These are phyloP conservation scores for Micromussa lordhowensis DNA, from an alignment of 92 coral and sea anemone species.

Conservation along the genomic window DNA sequence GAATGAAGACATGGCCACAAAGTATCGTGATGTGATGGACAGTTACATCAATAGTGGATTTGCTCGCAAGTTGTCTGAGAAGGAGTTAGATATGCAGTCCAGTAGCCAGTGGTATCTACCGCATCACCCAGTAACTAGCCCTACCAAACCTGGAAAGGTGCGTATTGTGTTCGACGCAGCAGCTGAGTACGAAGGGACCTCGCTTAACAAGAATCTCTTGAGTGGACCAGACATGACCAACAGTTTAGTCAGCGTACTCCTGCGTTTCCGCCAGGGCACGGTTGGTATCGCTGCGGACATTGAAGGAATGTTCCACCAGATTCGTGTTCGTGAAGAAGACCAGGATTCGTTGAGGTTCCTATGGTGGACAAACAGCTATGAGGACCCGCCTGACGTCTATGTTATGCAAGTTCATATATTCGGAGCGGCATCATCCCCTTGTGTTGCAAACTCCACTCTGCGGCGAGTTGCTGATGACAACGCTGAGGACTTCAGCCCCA, in stretches of 20 bases:
- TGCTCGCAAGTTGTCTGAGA: too few species aligned
- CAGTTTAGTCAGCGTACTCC: conserved; percentile 43
- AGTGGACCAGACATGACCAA: conserved; percentile 52
- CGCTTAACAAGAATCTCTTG: neutral
- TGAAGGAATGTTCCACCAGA: too few species aligned
- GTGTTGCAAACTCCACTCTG: conserved; percentile 45
- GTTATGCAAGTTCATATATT: conserved; percentile 39
- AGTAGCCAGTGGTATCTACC: conserved; percentile 54
- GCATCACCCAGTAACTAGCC: conserved; percentile 38
- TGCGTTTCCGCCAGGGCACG: neutral
- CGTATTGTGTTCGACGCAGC: conserved; percentile 1
- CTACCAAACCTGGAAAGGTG: conserved; percentile 33
- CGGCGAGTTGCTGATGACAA: conserved; percentile 46
- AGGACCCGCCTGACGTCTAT: too few species aligned
- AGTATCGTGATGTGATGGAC: conserved; percentile 5
- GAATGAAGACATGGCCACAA: too few species aligned
- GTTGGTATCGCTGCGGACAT: too few species aligned
- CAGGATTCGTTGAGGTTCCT: too few species aligned
- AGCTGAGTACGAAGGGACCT: neutral
- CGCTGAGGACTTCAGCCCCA: conserved; percentile 18
- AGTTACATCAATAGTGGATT: too few species aligned
- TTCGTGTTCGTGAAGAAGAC: too few species aligned
- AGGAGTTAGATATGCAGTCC: neutral
- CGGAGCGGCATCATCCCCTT: conserved; percentile 56
- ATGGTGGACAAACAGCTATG: neutral